These are phyloP conservation scores for Nycticryphes semicollaris DNA, from an alignment of 2,113 vertebrate genomes.

Conservation along the genomic window DNA sequence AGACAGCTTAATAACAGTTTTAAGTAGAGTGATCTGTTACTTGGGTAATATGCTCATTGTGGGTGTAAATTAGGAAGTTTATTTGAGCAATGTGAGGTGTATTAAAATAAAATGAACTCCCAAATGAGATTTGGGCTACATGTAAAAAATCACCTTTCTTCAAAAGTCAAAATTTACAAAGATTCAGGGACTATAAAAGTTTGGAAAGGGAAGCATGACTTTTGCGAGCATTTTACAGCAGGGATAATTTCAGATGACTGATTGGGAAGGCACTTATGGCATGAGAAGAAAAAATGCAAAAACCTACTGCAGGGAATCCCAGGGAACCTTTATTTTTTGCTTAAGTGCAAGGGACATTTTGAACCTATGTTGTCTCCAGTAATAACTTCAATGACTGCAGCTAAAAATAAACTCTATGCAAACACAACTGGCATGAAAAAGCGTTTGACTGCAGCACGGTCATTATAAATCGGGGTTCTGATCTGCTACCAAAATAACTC, in stretches of 20 bases:
- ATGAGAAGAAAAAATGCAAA: neutral
- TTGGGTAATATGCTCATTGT: neutral
- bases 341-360: neutral
- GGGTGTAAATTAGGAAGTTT: neutral
- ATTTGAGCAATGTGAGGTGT: neutral
- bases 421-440: neutral
- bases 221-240: neutral
- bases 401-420: constrained; percentile 6
- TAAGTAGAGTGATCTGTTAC: neutral
- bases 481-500: neutral
- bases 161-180: neutral
- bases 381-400: constrained; percentile 3
- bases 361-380: neutral
- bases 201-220: neutral
- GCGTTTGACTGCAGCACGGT: neutral
- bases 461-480: neutral
- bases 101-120: constrained; percentile 12
- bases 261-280: neutral
- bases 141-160: neutral
- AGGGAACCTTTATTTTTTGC: neutral
- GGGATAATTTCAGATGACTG: neutral
- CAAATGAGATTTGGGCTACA: neutral
- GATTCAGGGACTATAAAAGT: neutral
- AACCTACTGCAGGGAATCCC: neutral
- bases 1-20: neutral